phyloP scores from a whole-genome alignment of 2,797 vertebrate genomes.

The Coregonus sp. region DNA sequence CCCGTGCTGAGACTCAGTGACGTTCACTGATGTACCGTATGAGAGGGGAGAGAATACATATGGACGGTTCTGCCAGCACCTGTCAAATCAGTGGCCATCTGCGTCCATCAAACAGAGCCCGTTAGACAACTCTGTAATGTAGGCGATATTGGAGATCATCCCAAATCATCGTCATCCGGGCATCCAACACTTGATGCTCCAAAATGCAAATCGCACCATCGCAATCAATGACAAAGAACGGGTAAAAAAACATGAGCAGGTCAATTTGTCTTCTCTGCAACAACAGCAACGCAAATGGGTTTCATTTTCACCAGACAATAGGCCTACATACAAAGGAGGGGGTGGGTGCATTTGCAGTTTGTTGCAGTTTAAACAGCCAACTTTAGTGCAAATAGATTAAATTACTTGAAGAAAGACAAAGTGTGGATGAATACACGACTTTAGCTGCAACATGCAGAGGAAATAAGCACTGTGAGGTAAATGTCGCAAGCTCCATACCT shows the following conservation, averaged over 20 bases:
- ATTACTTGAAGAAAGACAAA: conserved; percentile 51
- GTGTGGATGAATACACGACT: conserved; percentile 51
- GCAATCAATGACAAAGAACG: conserved; percentile 5
- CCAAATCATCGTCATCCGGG: background rate
- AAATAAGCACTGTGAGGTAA: background rate
- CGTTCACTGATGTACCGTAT: conserved; percentile 41
- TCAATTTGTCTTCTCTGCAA: conserved; percentile 53
- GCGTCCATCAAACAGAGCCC: conserved; percentile 34
- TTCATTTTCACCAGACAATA: background rate
- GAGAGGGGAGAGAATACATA: conserved; percentile 22
- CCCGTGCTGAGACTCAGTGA: conserved; percentile 33
- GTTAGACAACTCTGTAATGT: conserved; percentile 29
- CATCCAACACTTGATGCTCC: conserved; percentile 24
- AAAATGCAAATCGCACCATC: conserved; percentile 46
- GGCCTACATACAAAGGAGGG: background rate
- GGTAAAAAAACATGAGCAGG: conserved; percentile 9
- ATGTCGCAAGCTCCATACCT: conserved; percentile 67
- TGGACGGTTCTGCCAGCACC: conserved; percentile 37
- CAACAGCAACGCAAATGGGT: conserved; percentile 40
- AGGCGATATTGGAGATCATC: background rate
- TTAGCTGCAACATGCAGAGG: conserved; percentile 26
- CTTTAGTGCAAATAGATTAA: conserved; percentile 70
- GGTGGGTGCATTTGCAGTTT: conserved; percentile 10
- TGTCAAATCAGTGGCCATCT: conserved; percentile 52
- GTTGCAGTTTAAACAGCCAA: conserved; percentile 75